Evolutionary conservation across 2,797 vertebrate genomes (phyloP), one percentile per base, ranked within the genome.

Genomic region (Luscinia megarhynchos): DNA sequence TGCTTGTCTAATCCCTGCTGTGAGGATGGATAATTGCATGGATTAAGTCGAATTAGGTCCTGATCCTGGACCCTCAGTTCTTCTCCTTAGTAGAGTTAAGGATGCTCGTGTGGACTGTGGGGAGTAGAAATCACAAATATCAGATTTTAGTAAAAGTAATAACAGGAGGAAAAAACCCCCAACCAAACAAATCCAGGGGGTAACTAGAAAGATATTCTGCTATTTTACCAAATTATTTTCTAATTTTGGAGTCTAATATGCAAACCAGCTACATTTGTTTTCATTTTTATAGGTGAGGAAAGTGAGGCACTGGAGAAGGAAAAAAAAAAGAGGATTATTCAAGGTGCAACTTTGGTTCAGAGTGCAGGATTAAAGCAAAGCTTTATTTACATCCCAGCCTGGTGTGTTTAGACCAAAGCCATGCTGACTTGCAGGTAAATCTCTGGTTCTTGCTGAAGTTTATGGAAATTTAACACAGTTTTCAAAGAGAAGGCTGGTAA

Each of bases 1-100:
- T 1, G 2, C 15, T 40, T 4, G 4, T n/a, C 12, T 12, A 15
- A 32, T 11, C 62, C 36, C 0, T 0, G 1, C 2, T 13, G 38
- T 36, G 11, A 21, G 34, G 18, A 5, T 10, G 2, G 16, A 24
- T 32, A 51, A 54, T 26, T 63, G 57, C 14, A 2, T 1, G 61
- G 68, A 34, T 80, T 59, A 29, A 50, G 18, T 1, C 64, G 36
- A 62, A 89, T 34, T 62, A 53, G 30, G 10, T 72, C 41, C 32
- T 68, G 45, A 84, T 50, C 27, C 64, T 66, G 24, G 18, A 17
- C 27, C 13, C 43, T 58, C 46, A 19, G 11, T 22, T 38, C 62
- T 72, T 46, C 11, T 64, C 50, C 27, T 69, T 6, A 8, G 6
- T 4, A 30, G 68, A 48, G 54, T 61, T 20, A 18, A 36, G 36